A percentile compares a stretch with the other conserved stretches of the same genome.
phyloP scores from a whole-genome alignment of 2,888 invertebrate genomes.

The Eurytoma californica region DNA sequence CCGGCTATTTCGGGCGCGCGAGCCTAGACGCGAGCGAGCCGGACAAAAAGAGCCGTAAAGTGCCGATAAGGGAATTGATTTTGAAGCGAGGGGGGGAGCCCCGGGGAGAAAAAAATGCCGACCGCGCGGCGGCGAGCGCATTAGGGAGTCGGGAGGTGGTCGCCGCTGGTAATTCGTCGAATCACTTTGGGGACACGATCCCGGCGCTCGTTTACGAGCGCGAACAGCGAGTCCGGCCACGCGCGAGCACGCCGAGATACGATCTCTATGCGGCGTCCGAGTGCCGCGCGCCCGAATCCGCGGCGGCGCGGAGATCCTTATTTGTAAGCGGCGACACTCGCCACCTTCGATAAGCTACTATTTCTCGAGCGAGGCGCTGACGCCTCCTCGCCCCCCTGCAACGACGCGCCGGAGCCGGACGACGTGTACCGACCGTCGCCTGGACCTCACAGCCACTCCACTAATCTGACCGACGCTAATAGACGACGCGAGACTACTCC shows the following conservation, averaged over 20 bases:
- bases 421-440: not conserved
- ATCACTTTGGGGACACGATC: slow-evolving; percentile 54
- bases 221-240: slow-evolving; percentile 54
- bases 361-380: slow-evolving; percentile 57
- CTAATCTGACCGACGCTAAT: too few species aligned
- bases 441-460: too few species aligned
- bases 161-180: slow-evolving; percentile 49
- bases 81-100: not conserved
- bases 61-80: slow-evolving; percentile 34
- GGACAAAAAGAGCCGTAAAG: slow-evolving; percentile 34
- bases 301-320: slow-evolving; percentile 60
- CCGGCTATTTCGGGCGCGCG: not conserved
- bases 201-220: slow-evolving; percentile 58
- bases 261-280: slow-evolving; percentile 58
- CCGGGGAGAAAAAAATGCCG: slow-evolving; percentile 27
- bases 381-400: slow-evolving; percentile 50
- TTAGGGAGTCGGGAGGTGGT: slow-evolving; percentile 55
- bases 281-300: not conserved
- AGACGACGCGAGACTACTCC: too few species aligned
- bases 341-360: slow-evolving; percentile 61
- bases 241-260: slow-evolving; percentile 53
- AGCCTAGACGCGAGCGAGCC: not conserved
- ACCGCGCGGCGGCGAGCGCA: slow-evolving; percentile 23
- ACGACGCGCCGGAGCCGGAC: not conserved
- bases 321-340: slow-evolving; percentile 69